A percentile compares a stretch with the other conserved stretches of the same genome.
Evolutionary conservation across 2,888 invertebrate genomes (phyloP).

Genomic region (Phorcus lineatus): DNA sequence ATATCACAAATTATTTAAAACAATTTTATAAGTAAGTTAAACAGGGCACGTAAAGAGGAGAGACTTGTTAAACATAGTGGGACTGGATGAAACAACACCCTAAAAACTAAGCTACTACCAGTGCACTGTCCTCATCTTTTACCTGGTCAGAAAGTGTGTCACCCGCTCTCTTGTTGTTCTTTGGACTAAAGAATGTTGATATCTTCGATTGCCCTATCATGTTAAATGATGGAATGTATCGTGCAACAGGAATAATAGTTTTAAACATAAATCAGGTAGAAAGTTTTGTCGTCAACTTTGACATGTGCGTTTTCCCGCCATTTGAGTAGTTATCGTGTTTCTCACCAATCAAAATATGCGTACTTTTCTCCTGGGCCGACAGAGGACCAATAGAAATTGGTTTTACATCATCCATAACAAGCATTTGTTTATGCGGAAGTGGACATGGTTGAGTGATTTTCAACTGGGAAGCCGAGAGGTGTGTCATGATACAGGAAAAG

Average conservation of each 20-base stretch:
- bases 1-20: no score
- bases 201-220: slow-evolving; percentile 46
- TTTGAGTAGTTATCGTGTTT: background rate
- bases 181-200: slow-evolving; percentile 37
- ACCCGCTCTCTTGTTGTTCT: slow-evolving; percentile 28
- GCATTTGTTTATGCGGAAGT: no score
- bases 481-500: no score
- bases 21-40: no score
- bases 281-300: background rate
- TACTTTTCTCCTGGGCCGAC: background rate
- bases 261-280: background rate
- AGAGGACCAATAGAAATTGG: background rate
- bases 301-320: slow-evolving; percentile 4
- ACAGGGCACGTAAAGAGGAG: no score
- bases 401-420: no score
- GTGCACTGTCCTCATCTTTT: background rate
- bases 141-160: slow-evolving; percentile 22
- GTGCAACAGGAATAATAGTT: background rate
- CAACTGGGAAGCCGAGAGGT: no score
- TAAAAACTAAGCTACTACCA: no score
- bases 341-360: background rate
- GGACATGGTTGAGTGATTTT: no score
- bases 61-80: no score
- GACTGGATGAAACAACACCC: no score
- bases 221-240: background rate